These are phyloP conservation scores for Habrosyne pyritoides DNA, from an alignment of 2,888 invertebrate species.

Conservation along the genomic window DNA sequence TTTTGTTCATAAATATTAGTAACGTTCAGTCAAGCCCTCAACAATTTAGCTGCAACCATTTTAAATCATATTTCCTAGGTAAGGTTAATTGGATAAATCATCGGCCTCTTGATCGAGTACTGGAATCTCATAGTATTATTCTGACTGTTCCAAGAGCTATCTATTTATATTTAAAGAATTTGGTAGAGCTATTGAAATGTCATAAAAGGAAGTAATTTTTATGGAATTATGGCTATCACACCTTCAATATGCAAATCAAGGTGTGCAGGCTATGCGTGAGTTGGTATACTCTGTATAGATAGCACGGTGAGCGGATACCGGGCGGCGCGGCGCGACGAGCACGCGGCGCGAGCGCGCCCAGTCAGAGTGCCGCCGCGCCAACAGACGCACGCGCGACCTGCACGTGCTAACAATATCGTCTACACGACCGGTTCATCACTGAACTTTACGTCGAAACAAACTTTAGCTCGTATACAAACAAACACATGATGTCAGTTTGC, in stretches of 20 bases:
- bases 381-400: conserved; percentile 78
- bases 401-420: conserved; percentile 55
- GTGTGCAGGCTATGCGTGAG: conserved; percentile 55
- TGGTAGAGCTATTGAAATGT: neutral
- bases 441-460: conserved; percentile 52
- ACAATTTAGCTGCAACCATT: no score
- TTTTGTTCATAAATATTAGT: conserved; percentile 13
- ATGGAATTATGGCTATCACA: conserved; percentile 34
- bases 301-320: conserved; percentile 74
- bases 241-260: conserved; percentile 69
- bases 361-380: conserved; percentile 83
- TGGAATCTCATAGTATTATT: neutral
- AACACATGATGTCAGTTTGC: conserved; percentile 80
- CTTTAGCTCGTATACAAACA: conserved; percentile 40
- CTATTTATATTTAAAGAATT: neutral
- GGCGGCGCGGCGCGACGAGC: conserved; percentile 54
- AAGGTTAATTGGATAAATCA: neutral
- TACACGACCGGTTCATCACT: conserved; percentile 62
- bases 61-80: neutral
- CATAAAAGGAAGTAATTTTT: neutral
- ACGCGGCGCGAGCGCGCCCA: conserved; percentile 79
- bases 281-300: conserved; percentile 55
- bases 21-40: neutral
- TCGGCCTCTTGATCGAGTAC: neutral
- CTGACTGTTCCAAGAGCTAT: neutral